Conservation (phyloP, 2,888 invertebrate genomes). For the Aelia acuminata region DNA sequence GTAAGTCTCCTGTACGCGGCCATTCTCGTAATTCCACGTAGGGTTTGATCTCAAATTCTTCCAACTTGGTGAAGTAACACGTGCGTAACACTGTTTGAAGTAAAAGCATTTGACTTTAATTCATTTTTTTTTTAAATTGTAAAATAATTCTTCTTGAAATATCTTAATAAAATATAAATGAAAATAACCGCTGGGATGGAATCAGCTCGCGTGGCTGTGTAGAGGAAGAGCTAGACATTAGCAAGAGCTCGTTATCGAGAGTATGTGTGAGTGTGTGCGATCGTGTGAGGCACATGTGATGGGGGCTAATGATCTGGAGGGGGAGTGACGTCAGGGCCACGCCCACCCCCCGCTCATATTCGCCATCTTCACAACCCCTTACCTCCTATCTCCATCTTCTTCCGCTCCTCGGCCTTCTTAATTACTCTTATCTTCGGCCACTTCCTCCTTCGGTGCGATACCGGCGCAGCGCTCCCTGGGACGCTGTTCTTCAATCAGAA, state of each 20-base stretch:
- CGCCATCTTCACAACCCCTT: conserved; percentile 62
- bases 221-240: conserved; percentile 36
- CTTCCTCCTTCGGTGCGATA: conserved; percentile 52
- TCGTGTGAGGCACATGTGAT: conserved; percentile 41
- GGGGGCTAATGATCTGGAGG: conserved; percentile 57
- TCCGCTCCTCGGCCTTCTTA: conserved; percentile 35
- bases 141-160: not conserved
- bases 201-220: not conserved
- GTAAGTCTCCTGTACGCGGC: no score
- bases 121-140: not conserved
- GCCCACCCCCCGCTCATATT: conserved; percentile 62
- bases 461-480: not conserved
- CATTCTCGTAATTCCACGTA: no score
- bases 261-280: not conserved
- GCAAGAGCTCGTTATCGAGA: conserved; percentile 24
- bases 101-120: no score
- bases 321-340: conserved; percentile 58
- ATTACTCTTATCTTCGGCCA: conserved; percentile 23
- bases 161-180: not conserved
- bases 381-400: conserved; percentile 49
- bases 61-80: no score
- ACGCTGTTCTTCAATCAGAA: not conserved
- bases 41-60: no score
- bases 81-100: no score
- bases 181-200: not conserved